Conservation (phyloP, 1,140 invertebrate species). For the Drosophila yakuba region DNA sequence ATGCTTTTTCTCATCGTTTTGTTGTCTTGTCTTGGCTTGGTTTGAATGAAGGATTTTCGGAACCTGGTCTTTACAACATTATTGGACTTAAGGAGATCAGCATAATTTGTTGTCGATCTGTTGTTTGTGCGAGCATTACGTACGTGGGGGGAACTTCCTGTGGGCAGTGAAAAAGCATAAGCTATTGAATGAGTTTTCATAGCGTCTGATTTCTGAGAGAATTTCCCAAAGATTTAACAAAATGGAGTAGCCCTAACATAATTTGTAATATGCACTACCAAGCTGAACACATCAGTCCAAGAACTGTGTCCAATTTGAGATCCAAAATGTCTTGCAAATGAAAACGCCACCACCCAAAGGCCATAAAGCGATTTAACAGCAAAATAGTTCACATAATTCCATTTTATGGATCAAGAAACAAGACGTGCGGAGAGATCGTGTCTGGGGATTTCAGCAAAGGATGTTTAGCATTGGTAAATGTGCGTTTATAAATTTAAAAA, state of each 20-base stretch:
- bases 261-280: neutral
- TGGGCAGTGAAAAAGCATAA: constrained; percentile 15
- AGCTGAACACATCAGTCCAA: constrained; percentile 21
- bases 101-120: constrained; percentile 33
- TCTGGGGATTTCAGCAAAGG: constrained; percentile 61
- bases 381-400: constrained; percentile 44
- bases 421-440: constrained; percentile 31
- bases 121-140: neutral
- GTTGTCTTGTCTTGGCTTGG: neutral
- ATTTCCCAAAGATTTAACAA: too few relatives aligned
- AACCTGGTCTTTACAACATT: constrained; percentile 18
- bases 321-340: constrained; percentile 4
- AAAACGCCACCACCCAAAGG: constrained; percentile 24
- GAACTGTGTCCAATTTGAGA: constrained; percentile 4
- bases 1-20: constrained; percentile 26
- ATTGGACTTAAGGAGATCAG: constrained; percentile 39
- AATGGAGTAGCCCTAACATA: neutral
- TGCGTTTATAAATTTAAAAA: constrained; percentile 81
- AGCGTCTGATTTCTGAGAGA: constrained; percentile 10
- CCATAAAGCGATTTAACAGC: constrained; percentile 39
- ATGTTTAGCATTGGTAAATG: constrained; percentile 75
- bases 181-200: neutral
- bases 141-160: constrained; percentile 28
- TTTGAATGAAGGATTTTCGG: constrained; percentile 29
- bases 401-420: constrained; percentile 14